A percentile compares a stretch with the other conserved stretches of the same genome.
Evolutionary conservation across 2,888 invertebrate genomes (phyloP).

Genomic region (Rhagonycha fulva): DNA sequence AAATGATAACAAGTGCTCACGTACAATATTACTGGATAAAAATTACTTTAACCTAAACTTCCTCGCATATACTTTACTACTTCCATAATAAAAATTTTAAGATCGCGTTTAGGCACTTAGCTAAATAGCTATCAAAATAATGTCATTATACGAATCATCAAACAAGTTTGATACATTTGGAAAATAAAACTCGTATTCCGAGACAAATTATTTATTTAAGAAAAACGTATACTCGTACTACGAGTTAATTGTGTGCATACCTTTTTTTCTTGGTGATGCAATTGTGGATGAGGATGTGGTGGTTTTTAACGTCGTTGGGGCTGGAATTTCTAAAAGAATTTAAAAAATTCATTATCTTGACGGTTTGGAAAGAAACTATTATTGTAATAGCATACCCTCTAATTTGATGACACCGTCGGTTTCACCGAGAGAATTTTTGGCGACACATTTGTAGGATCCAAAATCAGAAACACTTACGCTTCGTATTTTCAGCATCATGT

Average conservation of each 20-base stretch:
- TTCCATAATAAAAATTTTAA: conserved; percentile 13
- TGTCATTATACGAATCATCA: conserved; percentile 13
- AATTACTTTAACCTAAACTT: conserved; percentile 20
- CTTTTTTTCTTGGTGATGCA: conserved; percentile 67
- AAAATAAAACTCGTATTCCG: background rate
- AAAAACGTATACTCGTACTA: background rate
- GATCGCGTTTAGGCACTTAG: conserved; percentile 26
- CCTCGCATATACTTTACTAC: conserved; percentile 14
- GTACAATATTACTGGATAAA: conserved; percentile 14
- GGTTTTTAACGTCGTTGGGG: conserved; percentile 76
- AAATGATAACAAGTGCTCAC: conserved; percentile 21
- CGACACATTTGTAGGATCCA: conserved; percentile 88
- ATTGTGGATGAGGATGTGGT: conserved; percentile 64
- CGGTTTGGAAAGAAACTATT: conserved; percentile 12
- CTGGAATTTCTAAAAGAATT: conserved; percentile 75
- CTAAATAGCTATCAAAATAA: conserved; percentile 26
- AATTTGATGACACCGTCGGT: conserved; percentile 89
- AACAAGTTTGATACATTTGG: conserved; percentile 12
- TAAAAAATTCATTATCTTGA: conserved; percentile 29
- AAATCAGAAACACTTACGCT: conserved; percentile 79
- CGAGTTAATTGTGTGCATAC: conserved; percentile 49
- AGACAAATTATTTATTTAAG: background rate
- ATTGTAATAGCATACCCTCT: conserved; percentile 68
- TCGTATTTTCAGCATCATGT: conserved; percentile 88
- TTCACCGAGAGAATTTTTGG: conserved; percentile 88